These are phyloP conservation scores for Thalassaphorura encarpata DNA, from an alignment of 1,140 invertebrate genomes.

Conservation along the genomic window DNA sequence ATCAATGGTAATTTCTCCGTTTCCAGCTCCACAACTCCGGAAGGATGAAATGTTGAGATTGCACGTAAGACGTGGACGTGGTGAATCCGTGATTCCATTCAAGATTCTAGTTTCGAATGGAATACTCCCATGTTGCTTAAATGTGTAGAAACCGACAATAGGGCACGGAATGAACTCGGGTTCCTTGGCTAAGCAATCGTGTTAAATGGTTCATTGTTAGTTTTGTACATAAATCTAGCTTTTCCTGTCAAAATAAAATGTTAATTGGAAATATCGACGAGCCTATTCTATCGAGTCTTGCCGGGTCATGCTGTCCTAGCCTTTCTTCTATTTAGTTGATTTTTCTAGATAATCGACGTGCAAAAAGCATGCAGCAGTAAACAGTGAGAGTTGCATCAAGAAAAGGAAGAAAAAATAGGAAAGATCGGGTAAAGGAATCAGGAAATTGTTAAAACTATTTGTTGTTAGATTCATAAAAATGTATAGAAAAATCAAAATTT, in stretches of 20 bases:
- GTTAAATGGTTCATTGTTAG: background rate
- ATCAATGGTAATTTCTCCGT: slow-evolving; percentile 46
- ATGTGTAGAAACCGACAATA: slow-evolving; percentile 45
- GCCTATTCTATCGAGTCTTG: too few relatives aligned
- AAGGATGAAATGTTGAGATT: slow-evolving; percentile 45
- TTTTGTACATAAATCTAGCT: too few relatives aligned
- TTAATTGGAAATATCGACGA: too few relatives aligned
- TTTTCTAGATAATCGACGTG: too few relatives aligned
- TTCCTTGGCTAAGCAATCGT: slow-evolving; percentile 39
- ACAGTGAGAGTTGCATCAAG: background rate
- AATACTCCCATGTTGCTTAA: slow-evolving; percentile 41
- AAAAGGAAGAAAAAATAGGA: background rate
- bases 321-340: too few relatives aligned
- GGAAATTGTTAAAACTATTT: too few relatives aligned
- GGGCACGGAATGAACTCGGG: slow-evolving; percentile 47
- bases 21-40: slow-evolving; percentile 42
- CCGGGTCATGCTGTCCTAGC: too few relatives aligned
- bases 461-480: too few relatives aligned
- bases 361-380: too few relatives aligned
- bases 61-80: slow-evolving; percentile 45
- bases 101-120: slow-evolving; percentile 44
- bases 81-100: slow-evolving; percentile 47
- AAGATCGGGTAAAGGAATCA: background rate
- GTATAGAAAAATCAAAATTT: too few relatives aligned
- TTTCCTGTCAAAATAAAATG: too few relatives aligned